Percentiles rank a stretch among this genome's conserved stretches.
phyloP scores from a whole-genome alignment of 2,888 invertebrate genomes.

The Hirtodrosophila cameraria region DNA sequence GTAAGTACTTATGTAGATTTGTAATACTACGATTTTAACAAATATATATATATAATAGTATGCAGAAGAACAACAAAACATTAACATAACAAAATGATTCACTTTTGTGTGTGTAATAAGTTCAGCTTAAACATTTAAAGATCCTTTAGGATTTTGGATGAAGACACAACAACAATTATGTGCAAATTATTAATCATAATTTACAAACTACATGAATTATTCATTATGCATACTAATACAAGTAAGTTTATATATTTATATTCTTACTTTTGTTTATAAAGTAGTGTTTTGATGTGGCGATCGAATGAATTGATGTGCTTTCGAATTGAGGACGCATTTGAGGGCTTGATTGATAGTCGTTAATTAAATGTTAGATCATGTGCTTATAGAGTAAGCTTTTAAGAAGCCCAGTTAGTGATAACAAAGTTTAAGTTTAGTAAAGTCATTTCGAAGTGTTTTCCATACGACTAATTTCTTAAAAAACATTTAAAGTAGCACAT shows the following conservation, averaged over 20 bases:
- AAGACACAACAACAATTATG: constrained; percentile 75
- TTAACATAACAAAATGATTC: constrained; percentile 59
- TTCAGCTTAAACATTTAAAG: constrained; percentile 30
- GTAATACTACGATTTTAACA: constrained; percentile 45
- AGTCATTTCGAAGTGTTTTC: constrained; percentile 49
- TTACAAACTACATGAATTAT: constrained; percentile 37
- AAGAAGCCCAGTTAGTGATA: constrained; percentile 55
- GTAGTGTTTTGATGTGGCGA: constrained; percentile 20
- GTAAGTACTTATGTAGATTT: constrained; percentile 28
- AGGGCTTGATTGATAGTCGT: constrained; percentile 10
- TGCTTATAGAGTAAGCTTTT: constrained; percentile 31
- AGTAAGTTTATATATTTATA: constrained; percentile 5
- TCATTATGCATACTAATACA: constrained; percentile 26
- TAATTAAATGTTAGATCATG: constrained; percentile 26
- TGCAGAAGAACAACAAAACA: constrained; percentile 51
- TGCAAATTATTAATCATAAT: constrained; percentile 28
- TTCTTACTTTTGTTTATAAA: constrained; percentile 3
- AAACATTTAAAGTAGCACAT: constrained; percentile 56
- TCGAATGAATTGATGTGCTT: constrained; percentile 28
- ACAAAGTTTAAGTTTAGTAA: constrained; percentile 48
- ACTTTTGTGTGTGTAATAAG: constrained; percentile 1
- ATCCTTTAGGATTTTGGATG: constrained; percentile 46
- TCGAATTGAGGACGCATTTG: constrained; percentile 12
- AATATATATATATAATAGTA: constrained; percentile 20
- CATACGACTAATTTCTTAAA: constrained; percentile 58